A percentile compares a stretch with the other conserved stretches of the same genome.
These are phyloP conservation scores for Alexandromys fortis DNA, from an alignment of 2,113 vertebrate genomes.

Conservation along the genomic window DNA sequence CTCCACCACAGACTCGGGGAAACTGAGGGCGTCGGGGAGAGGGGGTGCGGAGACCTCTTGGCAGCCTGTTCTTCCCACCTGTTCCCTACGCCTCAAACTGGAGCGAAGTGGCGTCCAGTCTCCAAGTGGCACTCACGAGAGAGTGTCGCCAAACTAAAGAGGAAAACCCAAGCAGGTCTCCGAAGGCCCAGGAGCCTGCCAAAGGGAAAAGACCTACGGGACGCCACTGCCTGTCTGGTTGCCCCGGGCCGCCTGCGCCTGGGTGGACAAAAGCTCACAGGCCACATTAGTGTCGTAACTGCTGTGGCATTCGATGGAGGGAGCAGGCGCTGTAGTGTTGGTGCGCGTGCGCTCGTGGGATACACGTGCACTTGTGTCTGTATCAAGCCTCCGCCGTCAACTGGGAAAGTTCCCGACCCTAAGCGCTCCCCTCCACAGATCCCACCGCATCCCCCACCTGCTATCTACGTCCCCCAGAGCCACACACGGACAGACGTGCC, in stretches of 20 bases:
- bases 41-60: background rate
- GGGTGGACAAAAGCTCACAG: background rate
- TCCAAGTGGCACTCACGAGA: background rate
- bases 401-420: background rate
- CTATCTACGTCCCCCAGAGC: background rate
- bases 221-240: background rate
- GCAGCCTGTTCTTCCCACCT: conserved; percentile 32
- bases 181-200: background rate
- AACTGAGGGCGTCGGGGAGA: background rate
- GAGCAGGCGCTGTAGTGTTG: background rate
- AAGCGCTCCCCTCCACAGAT: background rate
- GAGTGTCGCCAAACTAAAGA: background rate
- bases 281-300: background rate
- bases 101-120: fast-evolving
- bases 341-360: background rate
- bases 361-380: conserved; percentile 20
- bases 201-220: background rate
- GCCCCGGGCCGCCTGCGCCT: background rate
- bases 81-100: background rate
- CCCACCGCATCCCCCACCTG: background rate
- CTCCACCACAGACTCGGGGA: background rate
- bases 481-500: conserved; percentile 41
- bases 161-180: conserved; percentile 37
- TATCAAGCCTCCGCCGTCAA: background rate
- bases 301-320: background rate